Conservation (phyloP, 2,888 invertebrate species). For the Macrophya alboannulata region DNA sequence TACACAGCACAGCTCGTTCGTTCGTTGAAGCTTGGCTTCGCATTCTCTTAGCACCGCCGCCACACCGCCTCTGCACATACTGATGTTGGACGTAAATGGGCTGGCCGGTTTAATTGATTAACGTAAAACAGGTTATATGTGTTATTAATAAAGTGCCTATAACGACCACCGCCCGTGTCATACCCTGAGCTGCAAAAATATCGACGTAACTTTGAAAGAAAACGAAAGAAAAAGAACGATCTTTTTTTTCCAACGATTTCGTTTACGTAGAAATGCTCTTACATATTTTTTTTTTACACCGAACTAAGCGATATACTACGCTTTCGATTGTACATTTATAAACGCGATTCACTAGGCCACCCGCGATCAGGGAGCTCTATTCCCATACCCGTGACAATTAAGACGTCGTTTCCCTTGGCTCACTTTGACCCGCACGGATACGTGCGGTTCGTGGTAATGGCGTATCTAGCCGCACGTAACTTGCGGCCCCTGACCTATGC, state of each 20-base stretch:
- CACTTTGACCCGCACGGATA: conserved; percentile 13
- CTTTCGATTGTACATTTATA: neutral
- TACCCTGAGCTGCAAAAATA: neutral
- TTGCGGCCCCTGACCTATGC: conserved; percentile 28
- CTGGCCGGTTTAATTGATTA: conserved; percentile 48
- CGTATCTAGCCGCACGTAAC: conserved; percentile 32
- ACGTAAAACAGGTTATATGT: conserved; percentile 44
- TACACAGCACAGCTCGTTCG: neutral
- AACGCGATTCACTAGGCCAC: neutral
- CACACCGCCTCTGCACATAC: conserved; percentile 35
- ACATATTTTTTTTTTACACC: neutral
- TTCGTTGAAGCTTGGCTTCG: conserved; percentile 13
- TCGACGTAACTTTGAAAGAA: neutral
- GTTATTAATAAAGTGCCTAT: conserved; percentile 35
- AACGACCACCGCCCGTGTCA: conserved; percentile 4
- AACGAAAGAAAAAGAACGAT: too few species aligned
- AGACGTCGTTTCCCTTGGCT: conserved; percentile 50
- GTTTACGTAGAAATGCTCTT: neutral
- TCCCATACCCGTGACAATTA: conserved; percentile 21
- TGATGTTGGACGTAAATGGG: conserved; percentile 43
- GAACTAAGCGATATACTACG: neutral
- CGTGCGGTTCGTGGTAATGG: conserved; percentile 16
- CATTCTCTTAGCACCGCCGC: conserved; percentile 3
- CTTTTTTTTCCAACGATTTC: neutral
- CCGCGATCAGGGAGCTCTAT: neutral